Conservation (phyloP, 2,888 invertebrate genomes). For the Mimachlamys varia region DNA sequence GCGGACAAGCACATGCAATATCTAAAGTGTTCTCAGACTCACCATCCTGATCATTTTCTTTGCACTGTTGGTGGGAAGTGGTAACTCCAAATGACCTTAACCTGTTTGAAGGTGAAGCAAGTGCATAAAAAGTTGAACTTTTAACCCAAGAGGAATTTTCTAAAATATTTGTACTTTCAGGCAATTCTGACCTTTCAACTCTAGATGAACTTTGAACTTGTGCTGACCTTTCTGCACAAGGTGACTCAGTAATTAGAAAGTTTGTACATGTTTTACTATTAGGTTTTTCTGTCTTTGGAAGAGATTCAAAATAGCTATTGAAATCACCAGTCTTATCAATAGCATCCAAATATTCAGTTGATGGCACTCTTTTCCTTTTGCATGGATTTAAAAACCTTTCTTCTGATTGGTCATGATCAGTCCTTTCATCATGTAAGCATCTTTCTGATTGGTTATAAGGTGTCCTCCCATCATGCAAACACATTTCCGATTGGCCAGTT, state of each 20-base stretch:
- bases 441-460: neutral
- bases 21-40: neutral
- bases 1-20: neutral
- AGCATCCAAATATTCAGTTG: neutral
- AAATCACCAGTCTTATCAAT: neutral
- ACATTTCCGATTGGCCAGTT: neutral
- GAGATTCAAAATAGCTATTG: neutral
- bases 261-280: neutral
- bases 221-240: neutral
- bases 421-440: neutral
- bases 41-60: neutral
- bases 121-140: neutral
- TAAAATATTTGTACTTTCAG: neutral
- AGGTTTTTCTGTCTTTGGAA: neutral
- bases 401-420: neutral
- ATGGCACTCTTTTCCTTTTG: neutral
- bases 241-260: neutral
- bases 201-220: neutral
- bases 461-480: neutral
- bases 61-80: no score
- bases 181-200: neutral
- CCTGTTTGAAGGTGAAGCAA: neutral
- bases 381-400: constrained; percentile 3
- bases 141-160: neutral
- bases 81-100: neutral